Evolutionary conservation across 2,888 invertebrate species (phyloP), one percentile per base, ranked within the genome.

Genomic region (Synergus umbraculus): DNA sequence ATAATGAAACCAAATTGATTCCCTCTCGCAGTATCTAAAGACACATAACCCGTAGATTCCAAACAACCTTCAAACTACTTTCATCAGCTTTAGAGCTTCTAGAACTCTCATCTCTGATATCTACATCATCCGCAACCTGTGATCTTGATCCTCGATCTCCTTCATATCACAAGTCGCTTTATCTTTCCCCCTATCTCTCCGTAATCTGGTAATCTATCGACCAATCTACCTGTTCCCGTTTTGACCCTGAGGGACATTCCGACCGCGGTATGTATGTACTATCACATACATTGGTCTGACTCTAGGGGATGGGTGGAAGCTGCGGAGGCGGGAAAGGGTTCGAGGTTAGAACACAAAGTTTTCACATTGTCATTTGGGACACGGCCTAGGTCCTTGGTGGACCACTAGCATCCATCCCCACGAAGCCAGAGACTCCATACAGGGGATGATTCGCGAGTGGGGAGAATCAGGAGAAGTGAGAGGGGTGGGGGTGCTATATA

Each of bases 401-500:
- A 86, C 88, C 88, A 86, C 84, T 83, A 86, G 86, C 84, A 87
- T 88, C 85, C 82, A 86, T 86, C 90, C 89, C 89, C 88, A 87
- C 89, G 81, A 84, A 79, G 81, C 18, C 78, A 65, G 29, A 80
- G 81, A 84, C 85, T 83, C 80, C 84, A 81, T 79, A 83, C 83
- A 86, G 86, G 89, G 89, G 89, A 86, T 83, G 86, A 76, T 79
- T 44, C 9, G 65, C 10, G 66, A 84, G 90, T 87, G 87, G 90
- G 88, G 87, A 86, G 63, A 78, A 29, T 79, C 79, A 88, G 89
- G 90, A 87, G 88, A 87, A 89, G 82, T 83, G 81, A 83, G 87
- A 90, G 90, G 91, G 91, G 92, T 91, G 92, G 92, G 92, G 91
- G 91, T 85, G 89, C 89, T 92, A 92, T 92, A 92, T 89, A 89